Evolutionary conservation across 2,888 invertebrate species (phyloP), one percentile per base, ranked within the genome.

Genomic region (Ctena decussata): DNA sequence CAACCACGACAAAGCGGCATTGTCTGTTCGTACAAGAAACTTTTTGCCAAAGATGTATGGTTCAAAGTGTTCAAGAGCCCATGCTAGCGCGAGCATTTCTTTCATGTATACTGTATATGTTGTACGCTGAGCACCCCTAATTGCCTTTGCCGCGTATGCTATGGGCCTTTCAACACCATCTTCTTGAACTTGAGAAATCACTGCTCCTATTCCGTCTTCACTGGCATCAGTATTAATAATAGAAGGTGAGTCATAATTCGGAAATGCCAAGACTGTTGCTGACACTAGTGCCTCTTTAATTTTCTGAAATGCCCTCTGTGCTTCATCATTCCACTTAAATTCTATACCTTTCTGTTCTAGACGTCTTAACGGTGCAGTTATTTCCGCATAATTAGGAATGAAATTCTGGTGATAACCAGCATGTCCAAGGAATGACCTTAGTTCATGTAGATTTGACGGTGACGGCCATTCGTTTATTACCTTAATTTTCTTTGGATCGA

Each of bases 161-260:
- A 86, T 72, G 0, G 70, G 71, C 24, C 74, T 18, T 73, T 86
- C 84, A 15, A 15, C 39, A 15, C 85, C 83, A n/a, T n/a, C n/a
- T 39, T 81, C 65, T 27, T 74, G 80, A 1, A 85, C 46, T 37
- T 83, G 80, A 21, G 65, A 80, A 8, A 83, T 30, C 27, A 39
- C 77, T 30, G 77, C 84, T 18, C 77, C 84, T 49, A 82, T 77
- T n/a, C 76, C 81, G 8, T 24, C 32, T 35, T 60, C 78, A 70
- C 72, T 27, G 21, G 82, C 82, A 77, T 85, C 82, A 18, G 82
- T 82, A 60, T 85, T 82, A 35, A 75, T n/a, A 27, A 81, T 53
- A 35, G 78, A 85, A 24, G 24, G 30, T 5, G 15, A 57, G 6
- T 44, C 41, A 37, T 44, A 77, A n/a, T 73, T 27, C 21, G 77